Evolutionary conservation across 2,797 vertebrate species (phyloP), one percentile per base, ranked within the genome.

Genomic region (Lepidocolaptes lacrymiger): DNA sequence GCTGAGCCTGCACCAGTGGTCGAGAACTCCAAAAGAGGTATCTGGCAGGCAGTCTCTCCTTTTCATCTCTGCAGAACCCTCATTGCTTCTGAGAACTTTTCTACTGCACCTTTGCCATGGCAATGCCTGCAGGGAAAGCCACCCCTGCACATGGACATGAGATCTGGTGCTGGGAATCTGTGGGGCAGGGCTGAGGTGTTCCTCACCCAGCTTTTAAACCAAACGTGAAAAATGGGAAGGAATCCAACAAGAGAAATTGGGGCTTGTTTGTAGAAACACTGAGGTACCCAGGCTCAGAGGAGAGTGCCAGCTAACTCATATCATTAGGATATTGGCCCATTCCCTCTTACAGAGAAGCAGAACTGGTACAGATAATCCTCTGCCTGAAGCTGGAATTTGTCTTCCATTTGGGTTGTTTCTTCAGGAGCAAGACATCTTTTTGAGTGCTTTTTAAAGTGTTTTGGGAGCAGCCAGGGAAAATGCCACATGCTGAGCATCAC

Each of bases 101-200:
- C 32, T 59, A 9, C 17, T 21, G 19, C 15, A 26, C 43, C 28
- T 72, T 48, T 1, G 0, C 51, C 1, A 0, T 36, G 41, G n/a
- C 0, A 0, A 24, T 68, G 68, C n/a, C 63, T 67, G 48, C 76
- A 88, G 52, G 32, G 48, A 39, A 26, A 72, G 54, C 19, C 59
- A 15, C n/a, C 28, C 20, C 51, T 48, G 39, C 7, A 2, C 1
- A 0, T 36, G 51, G 48, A 27, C 0, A 2, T 62, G 26, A 54
- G 36, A 37, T 12, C 21, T 0, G 1, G 8, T 37, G 43, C 37
- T 14, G 36, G 34, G 63, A 14, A 43, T 44, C 43, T 11, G 28
- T 3, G 8, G 22, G 67, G 34, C 39, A 71, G 28, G 20, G 10
- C 67, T 79, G 34, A 14, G 13, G 2, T 0, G 0, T 28, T 79